Evolutionary conservation across 23 tunicate genomes (phyloP), one percentile per base, ranked within the genome.

Genomic region (Trididemnum clinides): DNA sequence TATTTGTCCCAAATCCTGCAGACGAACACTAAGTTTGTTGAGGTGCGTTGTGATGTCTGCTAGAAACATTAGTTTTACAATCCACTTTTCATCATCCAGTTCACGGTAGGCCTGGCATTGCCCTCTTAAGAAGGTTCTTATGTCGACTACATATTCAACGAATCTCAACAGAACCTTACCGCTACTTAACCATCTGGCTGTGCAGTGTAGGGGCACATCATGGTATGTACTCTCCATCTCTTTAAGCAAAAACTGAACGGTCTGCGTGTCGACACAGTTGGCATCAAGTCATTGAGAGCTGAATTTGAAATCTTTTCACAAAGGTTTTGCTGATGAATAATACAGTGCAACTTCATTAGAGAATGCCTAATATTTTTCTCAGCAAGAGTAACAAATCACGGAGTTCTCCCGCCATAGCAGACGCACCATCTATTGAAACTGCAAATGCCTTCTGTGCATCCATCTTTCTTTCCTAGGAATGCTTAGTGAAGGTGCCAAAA

Each of bases 1-100:
- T n/a, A 75, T 75, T 75, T 75, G 81, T 35, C 59, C 59, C 37
- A 35, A 22, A 75, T 31, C 31, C 65, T 34, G 81, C 59, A 75
- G 81, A 75, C 81, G 81, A 75, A 75, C 31, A 75, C 33, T 75
- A 38, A 75, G 59, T 37, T 75, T 21, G 81, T 35, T 75, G 33
- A 75, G 59, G 50, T 75, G 59, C 26, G 81, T 19, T 28, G 81
- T 75, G 81, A 75, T 75, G 33, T 75, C 81, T 22, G 65, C 28
- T 22, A 34, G 81, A 75, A 75, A 75, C 59, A 75, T 75, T 75
- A 75, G 65, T 75, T 75, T 75, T 75, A 37, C 81, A 34, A 75
- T 62, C 59, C 81, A 75, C 65, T n/a, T 75, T 75, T 75, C 81
- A 35, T 75, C 59, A 62, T 75, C 81, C 65, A 75, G 81, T 75